A percentile compares a stretch with the other conserved stretches of the same genome.
Conservation (phyloP, 35 echinoderm and acorn worm species). For the Lytechinus variegatus region DNA sequence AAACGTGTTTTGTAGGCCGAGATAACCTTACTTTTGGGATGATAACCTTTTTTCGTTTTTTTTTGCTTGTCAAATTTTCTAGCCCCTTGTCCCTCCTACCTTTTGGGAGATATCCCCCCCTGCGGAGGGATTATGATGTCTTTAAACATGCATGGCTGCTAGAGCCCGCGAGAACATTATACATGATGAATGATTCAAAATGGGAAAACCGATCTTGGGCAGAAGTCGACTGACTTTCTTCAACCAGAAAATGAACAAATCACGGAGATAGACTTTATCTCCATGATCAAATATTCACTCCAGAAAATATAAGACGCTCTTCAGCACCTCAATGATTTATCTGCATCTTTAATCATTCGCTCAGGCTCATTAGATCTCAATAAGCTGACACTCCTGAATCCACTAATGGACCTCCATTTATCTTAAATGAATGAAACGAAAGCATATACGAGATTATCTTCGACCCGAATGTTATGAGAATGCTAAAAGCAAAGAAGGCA, state of each 20-base stretch:
- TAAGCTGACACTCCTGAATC: background rate
- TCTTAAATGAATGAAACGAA: background rate
- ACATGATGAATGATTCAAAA: no score
- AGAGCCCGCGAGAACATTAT: background rate
- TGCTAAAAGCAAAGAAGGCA: background rate
- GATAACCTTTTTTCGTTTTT: background rate
- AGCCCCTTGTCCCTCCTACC: no score
- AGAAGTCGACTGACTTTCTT: background rate
- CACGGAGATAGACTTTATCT: background rate
- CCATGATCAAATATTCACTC: background rate
- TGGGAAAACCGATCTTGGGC: background rate
- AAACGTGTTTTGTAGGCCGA: background rate
- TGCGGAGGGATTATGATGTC: background rate
- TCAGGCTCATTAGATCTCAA: background rate
- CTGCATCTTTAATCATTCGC: background rate
- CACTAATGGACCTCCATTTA: background rate
- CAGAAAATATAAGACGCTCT: background rate
- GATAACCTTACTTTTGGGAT: background rate
- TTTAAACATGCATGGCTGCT: background rate
- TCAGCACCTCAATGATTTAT: background rate
- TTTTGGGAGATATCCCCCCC: no score
- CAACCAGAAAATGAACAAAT: background rate
- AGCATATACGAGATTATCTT: background rate
- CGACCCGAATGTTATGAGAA: background rate
- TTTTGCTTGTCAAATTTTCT: no score